These are phyloP conservation scores for Standfussiana lucernea DNA, from an alignment of 2,888 invertebrate species.

Conservation along the genomic window DNA sequence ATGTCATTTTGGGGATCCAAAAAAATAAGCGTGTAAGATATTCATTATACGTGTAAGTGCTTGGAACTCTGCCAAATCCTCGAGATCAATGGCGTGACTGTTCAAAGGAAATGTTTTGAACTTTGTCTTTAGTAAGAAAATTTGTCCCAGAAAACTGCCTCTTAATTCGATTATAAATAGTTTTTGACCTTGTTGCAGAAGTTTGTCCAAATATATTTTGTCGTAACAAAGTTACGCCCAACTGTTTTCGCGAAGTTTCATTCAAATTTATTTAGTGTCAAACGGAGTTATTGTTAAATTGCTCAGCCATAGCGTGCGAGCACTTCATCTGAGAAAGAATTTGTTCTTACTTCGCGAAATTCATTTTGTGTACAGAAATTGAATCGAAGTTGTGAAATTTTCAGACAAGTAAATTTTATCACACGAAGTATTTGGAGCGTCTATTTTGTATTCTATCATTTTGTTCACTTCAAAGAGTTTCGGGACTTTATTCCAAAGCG, in stretches of 20 bases:
- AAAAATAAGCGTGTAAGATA: slow-evolving; percentile 33
- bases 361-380: slow-evolving; percentile 61
- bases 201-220: slow-evolving; percentile 55
- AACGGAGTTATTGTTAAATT: slow-evolving; percentile 52
- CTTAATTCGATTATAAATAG: slow-evolving; percentile 62
- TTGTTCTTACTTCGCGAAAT: slow-evolving; percentile 38
- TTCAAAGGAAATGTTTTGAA: slow-evolving; percentile 47
- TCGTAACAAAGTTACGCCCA: slow-evolving; percentile 56
- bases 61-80: slow-evolving; percentile 48
- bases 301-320: slow-evolving; percentile 41
- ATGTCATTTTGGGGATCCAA: slow-evolving; percentile 52
- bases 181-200: slow-evolving; percentile 57
- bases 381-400: slow-evolving; percentile 56
- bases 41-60: slow-evolving; percentile 41
- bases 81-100: slow-evolving; percentile 42
- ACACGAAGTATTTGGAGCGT: slow-evolving; percentile 46
- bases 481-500: slow-evolving; percentile 39
- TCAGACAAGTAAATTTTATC: slow-evolving; percentile 55
- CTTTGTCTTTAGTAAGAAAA: slow-evolving; percentile 31
- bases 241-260: slow-evolving; percentile 53
- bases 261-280: slow-evolving; percentile 63
- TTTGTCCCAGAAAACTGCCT: slow-evolving; percentile 20
- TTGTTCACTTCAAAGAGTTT: slow-evolving; percentile 58
- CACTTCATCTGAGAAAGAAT: slow-evolving; percentile 53
- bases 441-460: slow-evolving; percentile 60